Evolutionary conservation across 2,797 vertebrate species (phyloP).

Genomic region (Lindbergichthys nudifrons): DNA sequence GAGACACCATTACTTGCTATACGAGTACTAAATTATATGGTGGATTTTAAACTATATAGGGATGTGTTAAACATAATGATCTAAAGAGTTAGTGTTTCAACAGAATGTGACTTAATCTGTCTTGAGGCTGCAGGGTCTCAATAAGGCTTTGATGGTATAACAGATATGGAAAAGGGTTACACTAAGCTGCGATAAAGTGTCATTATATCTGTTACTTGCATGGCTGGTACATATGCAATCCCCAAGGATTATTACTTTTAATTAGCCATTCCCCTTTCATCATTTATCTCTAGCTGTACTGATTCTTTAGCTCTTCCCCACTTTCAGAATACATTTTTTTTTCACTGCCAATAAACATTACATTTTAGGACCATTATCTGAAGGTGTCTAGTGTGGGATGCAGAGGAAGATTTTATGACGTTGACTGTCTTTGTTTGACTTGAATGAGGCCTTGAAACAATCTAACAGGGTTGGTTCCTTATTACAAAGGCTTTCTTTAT

Average conservation of each 20-base stretch:
- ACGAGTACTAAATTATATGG: background rate
- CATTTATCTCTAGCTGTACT: constrained; percentile 14
- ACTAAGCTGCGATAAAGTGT: constrained; percentile 3
- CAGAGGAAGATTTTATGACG: background rate
- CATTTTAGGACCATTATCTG: constrained; percentile 20
- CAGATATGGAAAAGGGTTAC: constrained; percentile 15
- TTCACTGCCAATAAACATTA: constrained; percentile 25
- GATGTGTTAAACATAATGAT: constrained; percentile 1
- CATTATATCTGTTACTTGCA: background rate
- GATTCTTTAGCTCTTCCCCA: constrained; percentile 7
- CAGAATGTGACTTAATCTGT: background rate
- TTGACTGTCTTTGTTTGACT: constrained; percentile 3
- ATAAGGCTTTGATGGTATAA: background rate
- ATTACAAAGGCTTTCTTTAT: constrained; percentile 5
- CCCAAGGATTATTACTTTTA: constrained; percentile 21
- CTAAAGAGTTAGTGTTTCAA: background rate
- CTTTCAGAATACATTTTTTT: constrained; percentile 14
- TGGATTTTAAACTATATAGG: background rate
- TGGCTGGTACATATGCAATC: constrained; percentile 6
- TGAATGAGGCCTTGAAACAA: background rate
- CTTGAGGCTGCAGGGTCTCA: background rate
- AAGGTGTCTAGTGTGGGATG: background rate
- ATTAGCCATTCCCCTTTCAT: constrained; percentile 1
- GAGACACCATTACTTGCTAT: background rate
- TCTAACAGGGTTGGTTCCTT: background rate